phyloP scores from a whole-genome alignment of 1,140 invertebrate species.

The Saccostrea cuccullata region DNA sequence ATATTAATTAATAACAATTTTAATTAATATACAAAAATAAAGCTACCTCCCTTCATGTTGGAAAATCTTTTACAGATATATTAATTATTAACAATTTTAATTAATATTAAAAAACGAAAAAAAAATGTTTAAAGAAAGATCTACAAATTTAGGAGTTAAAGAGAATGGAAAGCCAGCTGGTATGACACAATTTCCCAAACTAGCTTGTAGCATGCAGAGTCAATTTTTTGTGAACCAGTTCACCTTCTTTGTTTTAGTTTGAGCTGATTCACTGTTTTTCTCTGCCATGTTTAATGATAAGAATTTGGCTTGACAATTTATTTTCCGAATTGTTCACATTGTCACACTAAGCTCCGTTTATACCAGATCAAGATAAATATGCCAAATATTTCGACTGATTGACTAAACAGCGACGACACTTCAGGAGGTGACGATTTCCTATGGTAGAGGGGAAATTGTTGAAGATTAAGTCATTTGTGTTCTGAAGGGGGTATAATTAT shows the following conservation, averaged over 20 bases:
- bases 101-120: no score
- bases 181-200: no score
- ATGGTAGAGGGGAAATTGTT: background rate
- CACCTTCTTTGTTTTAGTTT: background rate
- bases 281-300: background rate
- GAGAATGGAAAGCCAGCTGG: no score
- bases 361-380: conserved; percentile 6
- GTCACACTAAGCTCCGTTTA: background rate
- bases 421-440: background rate
- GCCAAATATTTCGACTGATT: background rate
- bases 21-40: no score
- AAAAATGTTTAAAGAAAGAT: no score
- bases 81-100: no score
- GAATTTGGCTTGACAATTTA: background rate
- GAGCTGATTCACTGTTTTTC: background rate
- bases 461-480: conserved; percentile 4
- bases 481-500: background rate
- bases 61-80: no score
- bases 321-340: background rate
- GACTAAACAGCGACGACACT: background rate
- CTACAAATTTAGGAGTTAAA: no score
- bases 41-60: no score
- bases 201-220: no score
- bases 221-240: background rate
- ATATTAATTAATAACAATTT: no score